A percentile compares a stretch with the other conserved stretches of the same genome.
Evolutionary conservation across 2,113 vertebrate genomes (phyloP).

Genomic region (Aramus guarauna): DNA sequence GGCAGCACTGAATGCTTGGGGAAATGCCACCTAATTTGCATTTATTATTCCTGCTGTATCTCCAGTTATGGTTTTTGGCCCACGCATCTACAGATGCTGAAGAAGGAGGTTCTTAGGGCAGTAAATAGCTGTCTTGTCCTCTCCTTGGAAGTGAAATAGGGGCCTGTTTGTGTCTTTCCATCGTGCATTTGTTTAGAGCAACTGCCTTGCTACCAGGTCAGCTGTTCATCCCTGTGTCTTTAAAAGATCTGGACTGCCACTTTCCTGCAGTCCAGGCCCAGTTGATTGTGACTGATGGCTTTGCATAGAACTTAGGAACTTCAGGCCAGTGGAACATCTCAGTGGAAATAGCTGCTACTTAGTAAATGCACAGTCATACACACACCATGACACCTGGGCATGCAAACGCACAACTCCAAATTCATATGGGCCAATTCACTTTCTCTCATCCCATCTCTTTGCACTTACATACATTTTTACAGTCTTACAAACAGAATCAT

Average conservation of each 20-base stretch:
- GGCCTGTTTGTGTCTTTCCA: not conserved
- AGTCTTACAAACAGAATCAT: not conserved
- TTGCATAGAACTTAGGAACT: not conserved
- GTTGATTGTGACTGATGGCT: not conserved
- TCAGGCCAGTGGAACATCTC: not conserved
- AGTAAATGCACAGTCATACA: not conserved
- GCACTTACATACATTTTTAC: not conserved
- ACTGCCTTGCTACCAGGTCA: not conserved
- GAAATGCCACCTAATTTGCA: not conserved
- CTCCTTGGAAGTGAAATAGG: not conserved
- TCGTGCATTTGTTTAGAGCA: not conserved
- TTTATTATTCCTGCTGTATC: not conserved
- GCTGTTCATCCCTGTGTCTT: not conserved
- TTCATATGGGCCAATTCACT: rapidly evolving
- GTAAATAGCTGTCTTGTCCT: not conserved
- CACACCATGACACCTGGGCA: not conserved
- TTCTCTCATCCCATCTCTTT: not conserved
- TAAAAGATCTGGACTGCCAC: not conserved
- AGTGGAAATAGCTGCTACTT: not conserved
- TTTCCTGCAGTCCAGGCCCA: not conserved
- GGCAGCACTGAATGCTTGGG: not conserved
- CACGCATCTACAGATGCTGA: not conserved
- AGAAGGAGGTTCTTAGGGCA: not conserved
- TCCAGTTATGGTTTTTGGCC: not conserved
- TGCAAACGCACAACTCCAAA: not conserved